Evolutionary conservation across 2,113 vertebrate genomes (phyloP), one percentile per base, ranked within the genome.

Genomic region (Melospiza georgiana): DNA sequence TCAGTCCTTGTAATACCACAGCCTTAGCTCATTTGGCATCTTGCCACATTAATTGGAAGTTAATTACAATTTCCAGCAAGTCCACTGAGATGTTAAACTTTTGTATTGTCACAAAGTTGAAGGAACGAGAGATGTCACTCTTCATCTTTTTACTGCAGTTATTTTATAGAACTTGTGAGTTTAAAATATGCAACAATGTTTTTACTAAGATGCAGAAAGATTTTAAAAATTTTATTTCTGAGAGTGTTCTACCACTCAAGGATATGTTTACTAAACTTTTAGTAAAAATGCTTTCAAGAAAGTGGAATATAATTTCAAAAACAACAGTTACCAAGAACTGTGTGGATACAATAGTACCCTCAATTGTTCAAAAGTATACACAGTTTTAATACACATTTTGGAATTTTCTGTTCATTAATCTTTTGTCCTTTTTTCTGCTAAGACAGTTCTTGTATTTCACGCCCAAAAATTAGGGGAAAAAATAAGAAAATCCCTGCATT

Each of bases 21-120:
- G 68, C 55, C 48, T 59, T 49, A 74, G 84, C 82, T 85, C 55
- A 69, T 93, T 31, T 96, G 94, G 84, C 90, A 83, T 57, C 83
- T 88, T 78, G 65, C 90, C 90, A 77, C 33, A 15, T 85, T 86
- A 95, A 90, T 16, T 86, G 75, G 59, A 87, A 93, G 85, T 89
- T 96, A 95, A 93, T 95, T 94, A 94, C 84, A 48, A 33, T 73
- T 91, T 84, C 49, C 25, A 94, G 44, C 43, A 87, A 87, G 84
- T 65, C 87, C 78, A 68, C 37, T 61, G 73, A 87, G 66, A 73
- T 87, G 59, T 28, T 68, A 30, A 90, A 96, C 73, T 88, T 83
- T 6, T 48, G 39, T 55, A 79, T 37, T 43, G 61, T 79, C 63
- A 93, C 62, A 52, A 54, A 79, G 46, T 39, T 58, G 31, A 90